phyloP scores from a whole-genome alignment of 2,888 invertebrate species.

The Mongoloraphidia duomilia region DNA sequence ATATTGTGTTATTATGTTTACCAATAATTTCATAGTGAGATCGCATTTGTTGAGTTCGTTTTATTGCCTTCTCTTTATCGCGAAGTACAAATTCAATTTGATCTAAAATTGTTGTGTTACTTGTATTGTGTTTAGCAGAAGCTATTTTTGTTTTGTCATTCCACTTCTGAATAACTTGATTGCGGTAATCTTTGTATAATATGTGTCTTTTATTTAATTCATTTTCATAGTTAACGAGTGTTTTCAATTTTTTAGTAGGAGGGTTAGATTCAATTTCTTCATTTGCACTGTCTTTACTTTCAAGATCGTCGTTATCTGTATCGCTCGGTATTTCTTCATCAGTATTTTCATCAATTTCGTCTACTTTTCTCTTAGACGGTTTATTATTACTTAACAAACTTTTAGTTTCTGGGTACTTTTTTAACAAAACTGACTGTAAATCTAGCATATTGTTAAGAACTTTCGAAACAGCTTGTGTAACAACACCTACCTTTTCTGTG shows the following conservation, averaged over 20 bases:
- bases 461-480: slow-evolving; percentile 37
- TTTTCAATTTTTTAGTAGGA: slow-evolving; percentile 34
- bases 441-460: slow-evolving; percentile 49
- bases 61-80: slow-evolving; percentile 61
- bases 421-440: slow-evolving; percentile 43
- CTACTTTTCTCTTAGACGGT: slow-evolving; percentile 20
- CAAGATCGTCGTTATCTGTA: slow-evolving; percentile 33
- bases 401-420: slow-evolving; percentile 56
- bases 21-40: slow-evolving; percentile 58
- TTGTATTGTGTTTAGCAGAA: slow-evolving; percentile 45
- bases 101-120: slow-evolving; percentile 48
- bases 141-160: slow-evolving; percentile 78
- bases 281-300: slow-evolving; percentile 23
- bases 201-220: slow-evolving; percentile 41
- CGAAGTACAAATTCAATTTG: slow-evolving; percentile 76
- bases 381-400: slow-evolving; percentile 25
- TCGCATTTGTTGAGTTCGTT: slow-evolving; percentile 65
- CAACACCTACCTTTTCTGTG: slow-evolving; percentile 32
- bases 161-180: slow-evolving; percentile 83
- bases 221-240: slow-evolving; percentile 42
- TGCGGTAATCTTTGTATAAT: slow-evolving; percentile 51
- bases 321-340: slow-evolving; percentile 54
- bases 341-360: slow-evolving; percentile 24
- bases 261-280: slow-evolving; percentile 17
- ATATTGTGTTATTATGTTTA: slow-evolving; percentile 25